Evolutionary conservation across 2,888 invertebrate genomes (phyloP), one percentile per base, ranked within the genome.

Genomic region (Melanophora roralis): DNA sequence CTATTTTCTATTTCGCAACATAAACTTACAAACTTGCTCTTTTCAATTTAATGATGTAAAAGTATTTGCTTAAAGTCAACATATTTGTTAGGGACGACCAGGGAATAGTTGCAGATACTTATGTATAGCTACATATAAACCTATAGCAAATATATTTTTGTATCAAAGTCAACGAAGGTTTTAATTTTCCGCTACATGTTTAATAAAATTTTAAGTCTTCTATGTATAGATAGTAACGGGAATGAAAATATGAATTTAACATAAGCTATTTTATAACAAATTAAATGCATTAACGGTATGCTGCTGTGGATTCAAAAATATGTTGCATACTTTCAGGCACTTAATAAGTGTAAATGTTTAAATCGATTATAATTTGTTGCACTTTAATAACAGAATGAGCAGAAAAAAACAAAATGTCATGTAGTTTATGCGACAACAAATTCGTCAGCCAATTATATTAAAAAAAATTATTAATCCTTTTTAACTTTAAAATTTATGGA

Each of bases 301-400:
- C 57, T 7, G 12, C 4, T 16, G 32, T 3, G 27, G 27, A 27
- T 14, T 21, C 9, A 55, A 19, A 65, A 68, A 60, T 67, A 34
- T 60, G 43, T 21, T 78, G 69, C 69, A 64, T 79, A 74, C 38
- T 59, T 65, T 5, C 2, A 19, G 57, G 64, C 40, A 32, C 49
- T 68, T 49, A 2, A 9, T 34, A 12, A 40, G 12, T 36, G 34
- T 43, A 23, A 53, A 51, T 27, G 6, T 51, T 51, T 53, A 75
- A 75, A 75, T 74, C 59, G 67, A 75, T 75, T 75, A 75, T 19
- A 19, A 7, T 2, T 74, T 59, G 16, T 59, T 45, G 40, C 43
- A 40, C 34, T 62, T 34, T 12, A 9, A 53, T 16, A n/a, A 43
- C 14, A 40, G n/a, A 32, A 23, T 3, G 16, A 34, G 5, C 14